Evolutionary conservation across 2,797 vertebrate genomes (phyloP), one percentile per base, ranked within the genome.

Genomic region (Sciaenops ocellatus): DNA sequence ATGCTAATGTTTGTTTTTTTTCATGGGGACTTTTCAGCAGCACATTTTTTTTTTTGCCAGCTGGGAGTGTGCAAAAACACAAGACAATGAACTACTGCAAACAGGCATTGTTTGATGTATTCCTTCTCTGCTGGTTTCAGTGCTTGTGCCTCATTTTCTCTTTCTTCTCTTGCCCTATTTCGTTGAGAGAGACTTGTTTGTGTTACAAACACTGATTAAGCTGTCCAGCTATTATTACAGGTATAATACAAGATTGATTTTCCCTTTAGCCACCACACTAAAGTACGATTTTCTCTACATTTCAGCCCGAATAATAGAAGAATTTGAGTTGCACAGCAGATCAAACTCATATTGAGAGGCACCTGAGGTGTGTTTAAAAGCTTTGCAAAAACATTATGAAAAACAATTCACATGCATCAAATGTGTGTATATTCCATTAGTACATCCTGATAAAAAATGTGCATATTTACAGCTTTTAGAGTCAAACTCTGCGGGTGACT

Each of bases 381-480:
- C 61, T 67, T 64, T 80, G 8, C 26, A 74, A 79, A 52, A 62
- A 68, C 20, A 76, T 44, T 17, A 46, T 60, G 16, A 64, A 80
- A 72, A 74, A 54, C 57, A 34, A 51, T 52, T 57, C 8, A 57
- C 71, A 78, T 68, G 57, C 30, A 20, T 73, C 6, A 30, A 24
- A 15, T 60, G 50, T 20, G 48, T 64, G 47, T 16, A 60, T 73
- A 63, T 73, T 75, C 66, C 41, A 69, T 74, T 44, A 60, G 47
- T 69, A 28, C 41, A 72, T 75, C 24, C 61, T 63, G 57, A 85
- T 87, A 70, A 76, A 34, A 85, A 81, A 81, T 75, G 60, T 83
- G 62, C 41, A 76, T 84, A 72, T 88, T 88, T 85, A 77, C 57
- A 80, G 80, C 73, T 78, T 82, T 83, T 83, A 78, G 61, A 80